A percentile compares a stretch with the other conserved stretches of the same genome.
Evolutionary conservation across 2,113 vertebrate genomes (phyloP).

Genomic region (Tetrax tetrax): DNA sequence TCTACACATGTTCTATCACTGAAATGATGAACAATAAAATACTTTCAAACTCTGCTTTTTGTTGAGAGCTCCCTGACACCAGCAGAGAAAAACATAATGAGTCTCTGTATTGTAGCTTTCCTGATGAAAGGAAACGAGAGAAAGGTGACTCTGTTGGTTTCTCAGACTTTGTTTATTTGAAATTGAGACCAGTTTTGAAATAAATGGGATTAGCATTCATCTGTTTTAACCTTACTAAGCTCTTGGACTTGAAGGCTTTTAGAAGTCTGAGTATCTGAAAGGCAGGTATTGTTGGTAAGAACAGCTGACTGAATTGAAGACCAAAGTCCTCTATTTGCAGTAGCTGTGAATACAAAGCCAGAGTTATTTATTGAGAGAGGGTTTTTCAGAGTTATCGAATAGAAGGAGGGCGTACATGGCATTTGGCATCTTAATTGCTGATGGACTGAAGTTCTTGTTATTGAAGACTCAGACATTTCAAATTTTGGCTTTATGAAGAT

Average conservation of each 20-base stretch:
- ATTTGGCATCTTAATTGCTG: not conserved
- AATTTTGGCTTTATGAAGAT: not conserved
- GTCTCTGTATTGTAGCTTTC: not conserved
- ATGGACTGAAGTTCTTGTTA: not conserved
- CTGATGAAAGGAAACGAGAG: not conserved
- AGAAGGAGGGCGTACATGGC: not conserved
- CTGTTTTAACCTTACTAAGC: not conserved
- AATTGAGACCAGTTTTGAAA: not conserved
- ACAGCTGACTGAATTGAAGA: conserved; percentile 26
- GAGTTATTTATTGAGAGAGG: not conserved
- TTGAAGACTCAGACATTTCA: not conserved
- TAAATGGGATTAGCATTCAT: not conserved
- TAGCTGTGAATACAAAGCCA: conserved; percentile 3
- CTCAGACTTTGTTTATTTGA: not conserved
- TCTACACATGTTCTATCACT: rapidly evolving
- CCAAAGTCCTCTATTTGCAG: not conserved
- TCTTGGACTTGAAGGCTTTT: not conserved
- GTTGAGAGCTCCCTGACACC: not conserved
- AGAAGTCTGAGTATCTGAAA: conserved; percentile 32
- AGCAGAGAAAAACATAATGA: not conserved
- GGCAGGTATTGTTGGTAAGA: conserved; percentile 23
- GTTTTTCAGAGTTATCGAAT: not conserved
- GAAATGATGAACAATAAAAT: not conserved
- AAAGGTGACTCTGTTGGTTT: not conserved
- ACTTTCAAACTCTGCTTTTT: not conserved